These are phyloP conservation scores for Puma concolor DNA, from an alignment of 2,113 vertebrate species.

Conservation along the genomic window DNA sequence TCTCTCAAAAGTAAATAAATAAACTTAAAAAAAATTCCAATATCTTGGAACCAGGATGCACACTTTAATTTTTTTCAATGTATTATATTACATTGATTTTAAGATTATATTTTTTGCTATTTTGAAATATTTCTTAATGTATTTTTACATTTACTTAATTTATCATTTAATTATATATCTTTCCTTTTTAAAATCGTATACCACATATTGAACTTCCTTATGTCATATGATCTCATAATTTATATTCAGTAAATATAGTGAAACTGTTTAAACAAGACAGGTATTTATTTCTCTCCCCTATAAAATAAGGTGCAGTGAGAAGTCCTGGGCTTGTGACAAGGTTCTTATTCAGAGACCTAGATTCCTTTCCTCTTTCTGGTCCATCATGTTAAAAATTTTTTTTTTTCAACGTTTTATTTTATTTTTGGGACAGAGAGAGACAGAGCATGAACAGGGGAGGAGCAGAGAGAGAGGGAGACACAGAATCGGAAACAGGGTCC, in stretches of 20 bases:
- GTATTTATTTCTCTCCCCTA: neutral
- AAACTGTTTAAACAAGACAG: neutral
- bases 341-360: neutral
- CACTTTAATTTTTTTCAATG: neutral
- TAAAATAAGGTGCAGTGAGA: neutral
- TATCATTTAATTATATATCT: neutral
- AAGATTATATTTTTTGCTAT: neutral
- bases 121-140: neutral
- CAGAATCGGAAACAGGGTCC: too few species aligned
- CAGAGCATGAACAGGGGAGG: too few species aligned
- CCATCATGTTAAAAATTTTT: neutral
- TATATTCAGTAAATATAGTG: neutral
- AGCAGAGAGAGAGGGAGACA: too few species aligned
- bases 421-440: too few species aligned
- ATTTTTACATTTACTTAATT: neutral
- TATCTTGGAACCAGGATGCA: neutral
- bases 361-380: neutral
- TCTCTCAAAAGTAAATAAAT: too few species aligned
- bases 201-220: neutral
- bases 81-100: neutral
- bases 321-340: neutral
- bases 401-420: too few species aligned
- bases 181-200: neutral
- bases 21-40: neutral
- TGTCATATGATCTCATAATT: neutral